phyloP scores from a whole-genome alignment of 2,888 invertebrate species.

The Stenolophus ochropezus region DNA sequence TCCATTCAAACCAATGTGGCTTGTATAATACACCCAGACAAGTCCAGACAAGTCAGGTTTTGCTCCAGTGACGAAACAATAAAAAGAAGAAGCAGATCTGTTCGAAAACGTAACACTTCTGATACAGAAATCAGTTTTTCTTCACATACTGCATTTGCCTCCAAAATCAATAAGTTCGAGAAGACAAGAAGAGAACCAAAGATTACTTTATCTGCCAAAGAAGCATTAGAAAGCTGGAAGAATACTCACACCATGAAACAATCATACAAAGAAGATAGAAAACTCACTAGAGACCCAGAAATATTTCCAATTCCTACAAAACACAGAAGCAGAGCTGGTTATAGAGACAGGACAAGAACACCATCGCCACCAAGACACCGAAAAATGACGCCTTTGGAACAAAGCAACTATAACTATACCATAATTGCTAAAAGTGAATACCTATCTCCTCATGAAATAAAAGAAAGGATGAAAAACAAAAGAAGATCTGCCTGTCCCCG shows the following conservation, averaged over 20 bases:
- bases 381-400: neutral
- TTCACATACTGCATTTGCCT: neutral
- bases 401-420: conserved; percentile 3
- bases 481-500: neutral
- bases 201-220: conserved; percentile 7
- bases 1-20: conserved; percentile 27
- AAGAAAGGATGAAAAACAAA: neutral
- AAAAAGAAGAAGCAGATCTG: neutral
- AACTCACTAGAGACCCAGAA: neutral
- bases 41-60: neutral
- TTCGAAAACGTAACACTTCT: neutral
- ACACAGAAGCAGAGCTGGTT: conserved; percentile 6
- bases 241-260: conserved; percentile 43
- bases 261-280: no score
- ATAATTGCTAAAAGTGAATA: neutral
- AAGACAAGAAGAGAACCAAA: conserved; percentile 9
- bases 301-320: neutral
- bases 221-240: conserved; percentile 51
- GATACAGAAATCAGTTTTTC: neutral
- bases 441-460: conserved; percentile 8
- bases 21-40: conserved; percentile 34
- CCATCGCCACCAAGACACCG: neutral
- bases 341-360: neutral
- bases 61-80: neutral
- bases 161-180: neutral